Evolutionary conservation across 2,797 vertebrate species (phyloP), one percentile per base, ranked within the genome.

Genomic region (Decapterus maruadsi): DNA sequence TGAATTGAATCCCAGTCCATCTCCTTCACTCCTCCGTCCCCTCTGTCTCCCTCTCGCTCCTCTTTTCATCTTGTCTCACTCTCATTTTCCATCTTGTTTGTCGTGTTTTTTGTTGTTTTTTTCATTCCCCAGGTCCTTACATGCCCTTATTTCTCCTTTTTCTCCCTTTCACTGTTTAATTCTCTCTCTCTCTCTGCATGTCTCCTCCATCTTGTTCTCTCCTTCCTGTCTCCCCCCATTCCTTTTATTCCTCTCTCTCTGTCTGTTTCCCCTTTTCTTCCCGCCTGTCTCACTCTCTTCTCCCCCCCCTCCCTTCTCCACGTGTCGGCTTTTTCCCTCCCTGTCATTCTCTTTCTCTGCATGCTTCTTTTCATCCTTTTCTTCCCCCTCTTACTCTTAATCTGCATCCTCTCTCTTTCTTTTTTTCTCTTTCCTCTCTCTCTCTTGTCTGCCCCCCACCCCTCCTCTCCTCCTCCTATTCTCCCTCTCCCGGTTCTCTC

Each of bases 1-100:
- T 93, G 79, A 92, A 92, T 89, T 88, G 86, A 90, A 88, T 91
- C 86, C 58, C 75, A 80, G 79, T 88, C 78, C 76, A 83, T 85
- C 78, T 88, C 89, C 73, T 86, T 70, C 66, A 78, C 80, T 63
- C 54, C 26, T 26, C 63, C 8, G 10, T 64, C 75, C 66, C 64
- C 34, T 40, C 72, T 57, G 4, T 58, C 71, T 68, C 61, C 8
- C 31, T 61, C 40, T 51, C 31, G 0, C 58, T 68, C 73, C 13
- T 46, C 68, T 68, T 45, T 62, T 80, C 63, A 45, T 69, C 75
- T 36, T 7, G 13, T 82, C 65, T 86, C 63, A 7, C 75, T 85
- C 77, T 81, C 36, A 22, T 61, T 83, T 76, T 77, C 46, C 40
- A 2, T 43, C 61, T 55, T 72, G 56, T 89, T 69, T 74, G 34